A percentile compares a stretch with the other conserved stretches of the same genome.
Evolutionary conservation across 2,113 vertebrate genomes (phyloP).

Genomic region (Megaleporinus macrocephalus): DNA sequence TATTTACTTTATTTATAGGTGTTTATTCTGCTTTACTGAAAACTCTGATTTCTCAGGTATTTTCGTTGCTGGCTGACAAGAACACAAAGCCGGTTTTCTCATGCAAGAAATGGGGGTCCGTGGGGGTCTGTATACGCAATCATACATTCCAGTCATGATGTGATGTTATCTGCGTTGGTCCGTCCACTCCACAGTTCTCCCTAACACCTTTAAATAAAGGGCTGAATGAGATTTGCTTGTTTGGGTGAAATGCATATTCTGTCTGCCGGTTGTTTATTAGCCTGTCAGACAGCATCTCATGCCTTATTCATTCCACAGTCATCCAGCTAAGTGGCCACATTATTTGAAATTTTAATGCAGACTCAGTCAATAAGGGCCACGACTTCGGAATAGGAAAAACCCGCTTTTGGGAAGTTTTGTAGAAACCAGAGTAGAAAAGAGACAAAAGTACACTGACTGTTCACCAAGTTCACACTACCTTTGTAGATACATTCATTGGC

Average conservation of each 20-base stretch:
- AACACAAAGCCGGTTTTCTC: too few species aligned
- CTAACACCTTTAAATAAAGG: slow-evolving; percentile 19
- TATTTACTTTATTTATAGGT: too few species aligned
- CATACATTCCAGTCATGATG: slow-evolving; percentile 25
- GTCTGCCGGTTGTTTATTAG: slow-evolving; percentile 63
- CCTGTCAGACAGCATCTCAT: slow-evolving; percentile 65
- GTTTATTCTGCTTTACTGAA: too few species aligned
- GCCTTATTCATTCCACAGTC: slow-evolving; percentile 76
- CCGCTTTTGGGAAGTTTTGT: slow-evolving; percentile 12
- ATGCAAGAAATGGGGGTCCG: neutral
- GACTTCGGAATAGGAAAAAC: slow-evolving; percentile 63
- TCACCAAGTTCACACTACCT: neutral
- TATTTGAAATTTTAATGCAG: slow-evolving; percentile 76
- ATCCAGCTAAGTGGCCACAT: slow-evolving; percentile 74
- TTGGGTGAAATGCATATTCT: slow-evolving; percentile 58
- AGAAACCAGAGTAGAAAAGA: slow-evolving; percentile 3
- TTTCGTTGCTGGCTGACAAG: too few species aligned
- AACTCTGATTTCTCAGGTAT: too few species aligned
- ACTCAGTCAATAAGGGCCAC: slow-evolving; percentile 67
- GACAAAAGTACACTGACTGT: neutral
- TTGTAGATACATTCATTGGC: too few species aligned
- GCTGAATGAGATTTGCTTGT: neutral
- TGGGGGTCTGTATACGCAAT: neutral
- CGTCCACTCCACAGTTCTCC: neutral
- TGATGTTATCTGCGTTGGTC: slow-evolving; percentile 28